A percentile compares a stretch with the other conserved stretches of the same genome.
phyloP scores from a whole-genome alignment of 2,888 invertebrate genomes.

The Seladonia tumulorum region DNA sequence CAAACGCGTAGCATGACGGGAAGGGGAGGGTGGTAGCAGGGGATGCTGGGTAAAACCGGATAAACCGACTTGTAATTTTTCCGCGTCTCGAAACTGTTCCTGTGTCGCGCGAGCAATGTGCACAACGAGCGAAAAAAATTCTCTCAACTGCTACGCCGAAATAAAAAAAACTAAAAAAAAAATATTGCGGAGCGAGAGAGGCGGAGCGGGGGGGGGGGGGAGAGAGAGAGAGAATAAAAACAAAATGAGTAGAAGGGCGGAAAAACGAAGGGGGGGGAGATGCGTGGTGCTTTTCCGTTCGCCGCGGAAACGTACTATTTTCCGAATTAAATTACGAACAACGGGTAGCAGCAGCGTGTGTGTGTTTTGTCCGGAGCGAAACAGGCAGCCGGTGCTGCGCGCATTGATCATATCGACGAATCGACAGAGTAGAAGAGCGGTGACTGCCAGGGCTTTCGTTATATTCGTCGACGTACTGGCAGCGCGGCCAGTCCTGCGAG shows the following conservation, averaged over 20 bases:
- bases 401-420: slow-evolving; percentile 48
- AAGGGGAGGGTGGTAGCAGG: not conserved
- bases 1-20: not conserved
- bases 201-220: not conserved
- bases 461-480: not conserved
- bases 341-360: not conserved
- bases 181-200: too few relatives aligned
- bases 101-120: slow-evolving; percentile 13
- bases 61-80: slow-evolving; percentile 23
- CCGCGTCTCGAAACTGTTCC: slow-evolving; percentile 23
- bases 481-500: not conserved
- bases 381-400: not conserved
- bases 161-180: not conserved
- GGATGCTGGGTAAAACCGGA: not conserved
- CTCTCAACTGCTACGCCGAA: not conserved
- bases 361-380: slow-evolving; percentile 14
- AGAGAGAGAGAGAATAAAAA: too few relatives aligned
- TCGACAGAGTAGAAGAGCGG: slow-evolving; percentile 14
- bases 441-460: slow-evolving; percentile 14
- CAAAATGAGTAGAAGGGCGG: not conserved
- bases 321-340: slow-evolving; percentile 34
- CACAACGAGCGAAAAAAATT: slow-evolving; percentile 5
- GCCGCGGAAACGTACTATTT: slow-evolving; percentile 11
- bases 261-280: not conserved
- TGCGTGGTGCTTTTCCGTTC: not conserved